phyloP scores from a whole-genome alignment of 1,140 invertebrate genomes.

The Paralvinella palmiformis region DNA sequence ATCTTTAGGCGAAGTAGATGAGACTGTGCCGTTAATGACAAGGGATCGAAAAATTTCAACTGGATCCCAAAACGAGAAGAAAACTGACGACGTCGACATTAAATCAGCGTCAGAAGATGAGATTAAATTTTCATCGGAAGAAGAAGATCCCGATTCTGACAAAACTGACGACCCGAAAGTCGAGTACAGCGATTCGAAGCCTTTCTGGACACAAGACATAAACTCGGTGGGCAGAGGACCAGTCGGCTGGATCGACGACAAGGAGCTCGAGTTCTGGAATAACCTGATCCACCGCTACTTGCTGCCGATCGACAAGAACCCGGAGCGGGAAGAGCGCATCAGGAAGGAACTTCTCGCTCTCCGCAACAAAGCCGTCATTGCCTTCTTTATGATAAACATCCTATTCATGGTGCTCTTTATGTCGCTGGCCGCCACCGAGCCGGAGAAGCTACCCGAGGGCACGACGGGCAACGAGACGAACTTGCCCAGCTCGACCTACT shows the following conservation, averaged over 20 bases:
- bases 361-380: conserved; percentile 88
- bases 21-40: too few relatives aligned
- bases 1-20: too few relatives aligned
- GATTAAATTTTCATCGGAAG: too few relatives aligned
- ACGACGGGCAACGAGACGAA: conserved; percentile 88
- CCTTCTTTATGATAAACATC: conserved; percentile 96
- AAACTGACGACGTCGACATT: too few relatives aligned
- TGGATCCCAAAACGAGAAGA: too few relatives aligned
- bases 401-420: conserved; percentile 97
- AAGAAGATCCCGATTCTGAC: too few relatives aligned
- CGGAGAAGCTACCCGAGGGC: too few relatives aligned
- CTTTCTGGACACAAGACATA: not conserved
- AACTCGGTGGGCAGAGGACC: not conserved
- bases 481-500: conserved; percentile 21
- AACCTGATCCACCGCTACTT: conserved; percentile 90
- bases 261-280: conserved; percentile 76
- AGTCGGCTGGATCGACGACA: not conserved
- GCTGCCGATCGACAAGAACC: conserved; percentile 87
- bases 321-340: conserved; percentile 73
- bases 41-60: too few relatives aligned
- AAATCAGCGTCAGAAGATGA: too few relatives aligned
- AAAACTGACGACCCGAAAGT: too few relatives aligned
- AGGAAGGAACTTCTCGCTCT: conserved; percentile 83
- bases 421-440: too few relatives aligned
- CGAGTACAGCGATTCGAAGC: too few relatives aligned